phyloP scores from a whole-genome alignment of 2,113 vertebrate species.

The Ovis aries region ARS-UI_Ramb_v3.0 NC_056062.1:8593001-8593500 shows the following conservation, averaged over 20 bases:
- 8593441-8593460: not conserved
- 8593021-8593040: not conserved
- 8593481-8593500: not conserved
- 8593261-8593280: not conserved
- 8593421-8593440: not conserved
- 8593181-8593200: not conserved
- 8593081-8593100: accelerated
- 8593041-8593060: not conserved
- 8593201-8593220: not conserved
- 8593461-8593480: not conserved
- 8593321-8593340: not conserved
- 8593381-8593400: not conserved
- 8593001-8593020: not conserved
- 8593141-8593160: not conserved
- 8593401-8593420: not conserved
- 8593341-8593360: not conserved
- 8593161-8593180: not conserved
- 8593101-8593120: not conserved
- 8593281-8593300: not conserved
- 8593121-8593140: not conserved
- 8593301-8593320: not conserved
- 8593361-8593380: not conserved
- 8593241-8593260: not conserved
- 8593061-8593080: not conserved
- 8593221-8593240: not conserved